Evolutionary conservation across 2,888 invertebrate species (phyloP).

Genomic region (Axea sp.): DNA sequence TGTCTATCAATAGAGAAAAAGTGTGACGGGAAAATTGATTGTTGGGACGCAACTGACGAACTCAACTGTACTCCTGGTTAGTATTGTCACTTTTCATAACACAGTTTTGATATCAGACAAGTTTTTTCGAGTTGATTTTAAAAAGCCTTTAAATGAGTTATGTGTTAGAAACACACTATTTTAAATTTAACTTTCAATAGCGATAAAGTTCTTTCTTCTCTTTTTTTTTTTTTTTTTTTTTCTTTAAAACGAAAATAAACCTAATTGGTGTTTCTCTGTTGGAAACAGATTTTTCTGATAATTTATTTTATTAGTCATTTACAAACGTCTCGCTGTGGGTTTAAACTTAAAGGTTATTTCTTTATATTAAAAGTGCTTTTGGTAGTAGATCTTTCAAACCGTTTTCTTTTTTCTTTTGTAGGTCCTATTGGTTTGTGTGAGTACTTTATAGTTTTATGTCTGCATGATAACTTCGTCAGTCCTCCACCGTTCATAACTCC

Average conservation of each 20-base stretch:
- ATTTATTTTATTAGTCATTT: not conserved
- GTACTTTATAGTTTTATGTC: slow-evolving; percentile 65
- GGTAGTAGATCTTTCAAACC: slow-evolving; percentile 37
- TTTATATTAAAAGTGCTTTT: slow-evolving; percentile 11
- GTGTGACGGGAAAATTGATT: slow-evolving; percentile 87
- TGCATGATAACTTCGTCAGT: slow-evolving; percentile 11
- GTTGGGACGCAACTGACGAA: slow-evolving; percentile 90
- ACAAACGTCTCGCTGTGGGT: not conserved
- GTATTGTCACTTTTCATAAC: too few relatives aligned
- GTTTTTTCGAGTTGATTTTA: too few relatives aligned
- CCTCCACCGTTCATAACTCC: too few relatives aligned
- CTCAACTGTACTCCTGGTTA: slow-evolving; percentile 85
- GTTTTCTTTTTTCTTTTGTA: slow-evolving; percentile 67
- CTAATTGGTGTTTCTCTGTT: too few relatives aligned
- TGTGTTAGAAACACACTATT: too few relatives aligned
- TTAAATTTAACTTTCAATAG: too few relatives aligned
- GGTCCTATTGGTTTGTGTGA: slow-evolving; percentile 76
- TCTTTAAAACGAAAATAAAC: too few relatives aligned
- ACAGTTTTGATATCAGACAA: not conserved
- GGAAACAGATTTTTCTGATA: too few relatives aligned
- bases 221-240: too few relatives aligned
- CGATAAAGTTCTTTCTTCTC: too few relatives aligned
- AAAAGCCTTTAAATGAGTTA: too few relatives aligned
- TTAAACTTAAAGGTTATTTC: not conserved
- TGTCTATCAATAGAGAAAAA: slow-evolving; percentile 85